These are phyloP conservation scores for Corythornis madagascariensis DNA, from an alignment of 2,113 vertebrate genomes.

Conservation along the genomic window DNA sequence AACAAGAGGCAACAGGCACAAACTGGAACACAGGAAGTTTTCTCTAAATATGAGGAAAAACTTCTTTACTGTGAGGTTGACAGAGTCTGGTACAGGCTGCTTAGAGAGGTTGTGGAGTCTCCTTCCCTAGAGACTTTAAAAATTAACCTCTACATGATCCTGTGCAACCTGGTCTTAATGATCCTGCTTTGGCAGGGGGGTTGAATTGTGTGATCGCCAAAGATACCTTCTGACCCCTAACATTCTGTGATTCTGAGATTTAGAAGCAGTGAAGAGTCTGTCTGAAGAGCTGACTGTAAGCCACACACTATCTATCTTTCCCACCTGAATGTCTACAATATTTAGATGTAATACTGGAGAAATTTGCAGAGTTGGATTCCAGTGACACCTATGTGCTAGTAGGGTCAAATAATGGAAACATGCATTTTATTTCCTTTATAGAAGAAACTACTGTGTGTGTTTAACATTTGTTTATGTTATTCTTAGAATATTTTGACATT, in stretches of 20 bases:
- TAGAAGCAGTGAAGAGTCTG: not conserved
- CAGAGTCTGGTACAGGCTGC: not conserved
- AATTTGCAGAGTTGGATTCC: not conserved
- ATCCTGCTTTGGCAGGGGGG: not conserved
- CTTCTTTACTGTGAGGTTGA: no score
- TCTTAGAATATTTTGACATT: slow-evolving; percentile 17
- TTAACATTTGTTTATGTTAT: slow-evolving; percentile 7
- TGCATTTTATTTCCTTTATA: slow-evolving; percentile 8
- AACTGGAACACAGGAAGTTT: not conserved
- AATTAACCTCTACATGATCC: not conserved
- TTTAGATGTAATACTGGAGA: not conserved
- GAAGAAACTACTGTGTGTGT: not conserved
- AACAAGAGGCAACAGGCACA: not conserved
- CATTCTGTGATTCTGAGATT: not conserved
- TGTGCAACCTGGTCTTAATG: not conserved
- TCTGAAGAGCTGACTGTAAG: not conserved
- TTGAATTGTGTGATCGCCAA: not conserved
- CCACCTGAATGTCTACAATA: not conserved
- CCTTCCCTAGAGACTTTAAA: not conserved
- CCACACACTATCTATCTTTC: not conserved
- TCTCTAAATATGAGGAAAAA: not conserved
- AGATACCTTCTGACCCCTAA: not conserved
- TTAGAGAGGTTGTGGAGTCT: no score
- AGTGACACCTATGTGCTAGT: not conserved
- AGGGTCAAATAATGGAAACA: not conserved